Evolutionary conservation across 2,113 vertebrate species (phyloP).

Genomic region (Pluvianellus socialis): DNA sequence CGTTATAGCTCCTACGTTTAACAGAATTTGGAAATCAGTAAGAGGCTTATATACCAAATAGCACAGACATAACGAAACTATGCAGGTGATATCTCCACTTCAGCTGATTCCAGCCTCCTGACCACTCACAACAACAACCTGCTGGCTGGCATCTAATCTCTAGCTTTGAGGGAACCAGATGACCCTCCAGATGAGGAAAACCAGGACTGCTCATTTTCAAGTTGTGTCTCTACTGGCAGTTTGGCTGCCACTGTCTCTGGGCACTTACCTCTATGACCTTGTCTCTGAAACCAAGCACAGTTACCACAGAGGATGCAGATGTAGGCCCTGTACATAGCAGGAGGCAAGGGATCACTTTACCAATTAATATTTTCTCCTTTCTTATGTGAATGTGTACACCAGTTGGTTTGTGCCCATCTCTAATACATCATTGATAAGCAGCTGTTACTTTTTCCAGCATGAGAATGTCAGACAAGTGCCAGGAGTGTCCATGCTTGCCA

Average conservation of each 20-base stretch:
- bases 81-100: accelerated
- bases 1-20: neutral
- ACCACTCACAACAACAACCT: neutral
- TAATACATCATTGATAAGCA: neutral
- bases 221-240: neutral
- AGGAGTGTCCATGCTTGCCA: neutral
- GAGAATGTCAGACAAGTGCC: neutral
- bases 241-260: neutral
- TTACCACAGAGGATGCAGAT: neutral
- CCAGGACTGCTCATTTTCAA: neutral
- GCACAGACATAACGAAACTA: neutral
- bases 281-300: neutral
- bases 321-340: accelerated
- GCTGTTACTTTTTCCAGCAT: neutral
- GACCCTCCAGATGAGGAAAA: neutral
- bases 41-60: neutral
- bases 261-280: neutral
- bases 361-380: neutral
- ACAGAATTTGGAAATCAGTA: neutral
- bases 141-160: neutral
- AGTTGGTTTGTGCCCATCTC: neutral
- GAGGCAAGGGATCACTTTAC: neutral
- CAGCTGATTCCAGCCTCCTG: neutral
- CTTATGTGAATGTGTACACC: neutral
- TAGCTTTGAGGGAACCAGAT: neutral